Percentiles rank a stretch among this genome's conserved stretches.
phyloP scores from a whole-genome alignment of 2,113 vertebrate species.

The Lucifuga dentata region DNA sequence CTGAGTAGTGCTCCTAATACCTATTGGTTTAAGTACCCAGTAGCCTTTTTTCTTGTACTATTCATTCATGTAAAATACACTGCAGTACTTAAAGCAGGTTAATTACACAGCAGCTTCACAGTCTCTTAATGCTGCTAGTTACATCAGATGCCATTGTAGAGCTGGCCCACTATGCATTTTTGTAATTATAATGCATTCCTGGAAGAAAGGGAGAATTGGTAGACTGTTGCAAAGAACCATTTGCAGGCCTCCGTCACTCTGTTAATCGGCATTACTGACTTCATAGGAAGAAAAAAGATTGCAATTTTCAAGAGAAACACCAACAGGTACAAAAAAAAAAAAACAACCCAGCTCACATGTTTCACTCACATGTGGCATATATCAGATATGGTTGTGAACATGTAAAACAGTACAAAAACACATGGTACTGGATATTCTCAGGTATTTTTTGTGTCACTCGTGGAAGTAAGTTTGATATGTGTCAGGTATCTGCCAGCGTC shows the following conservation, averaged over 20 bases:
- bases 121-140: constrained; percentile 41
- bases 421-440: too few relatives aligned
- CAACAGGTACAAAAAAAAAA: too few relatives aligned
- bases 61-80: constrained; percentile 17
- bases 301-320: too few relatives aligned
- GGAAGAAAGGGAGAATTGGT: constrained; percentile 52
- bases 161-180: constrained; percentile 20
- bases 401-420: too few relatives aligned
- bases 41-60: constrained; percentile 12
- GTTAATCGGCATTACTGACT: constrained; percentile 25
- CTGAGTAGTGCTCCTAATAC: constrained; percentile 13
- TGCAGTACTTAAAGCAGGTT: constrained; percentile 38
- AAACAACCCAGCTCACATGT: too few relatives aligned
- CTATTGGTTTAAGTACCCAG: constrained; percentile 26
- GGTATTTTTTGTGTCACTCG: too few relatives aligned
- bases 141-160: constrained; percentile 35
- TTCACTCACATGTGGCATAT: too few relatives aligned
- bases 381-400: too few relatives aligned
- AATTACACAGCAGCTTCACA: constrained; percentile 49
- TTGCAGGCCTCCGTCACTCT: constrained; percentile 40
- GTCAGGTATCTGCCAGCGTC: too few relatives aligned
- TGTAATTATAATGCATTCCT: constrained; percentile 30
- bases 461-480: too few relatives aligned
- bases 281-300: constrained; percentile 18
- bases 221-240: constrained; percentile 33